Evolutionary conservation across 2,888 invertebrate species (phyloP).

Genomic region (Koerneria pararmatus): DNA sequence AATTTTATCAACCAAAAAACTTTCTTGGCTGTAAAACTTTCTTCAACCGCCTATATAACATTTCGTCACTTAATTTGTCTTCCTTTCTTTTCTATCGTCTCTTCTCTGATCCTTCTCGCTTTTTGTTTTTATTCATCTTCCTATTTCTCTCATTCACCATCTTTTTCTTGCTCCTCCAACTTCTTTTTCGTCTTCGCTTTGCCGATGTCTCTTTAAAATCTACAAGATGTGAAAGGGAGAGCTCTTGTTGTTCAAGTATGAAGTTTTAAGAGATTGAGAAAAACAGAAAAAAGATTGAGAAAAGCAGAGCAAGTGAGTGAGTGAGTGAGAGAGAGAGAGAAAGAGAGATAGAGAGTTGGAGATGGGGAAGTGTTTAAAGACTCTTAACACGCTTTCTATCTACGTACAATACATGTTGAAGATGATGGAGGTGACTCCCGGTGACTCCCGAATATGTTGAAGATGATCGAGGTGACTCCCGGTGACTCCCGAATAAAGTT

Average conservation of each 20-base stretch:
- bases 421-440: too few relatives aligned
- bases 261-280: constrained; percentile 67
- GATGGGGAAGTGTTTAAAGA: background rate
- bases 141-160: too few relatives aligned
- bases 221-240: constrained; percentile 92
- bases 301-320: background rate
- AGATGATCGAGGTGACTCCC: too few relatives aligned
- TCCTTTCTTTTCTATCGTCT: constrained; percentile 6
- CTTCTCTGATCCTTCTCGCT: background rate
- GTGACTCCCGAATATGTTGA: too few relatives aligned
- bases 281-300: background rate
- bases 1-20: too few relatives aligned
- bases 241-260: constrained; percentile 94
- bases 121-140: background rate
- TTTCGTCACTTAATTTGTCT: constrained; percentile 15
- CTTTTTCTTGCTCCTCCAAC: too few relatives aligned
- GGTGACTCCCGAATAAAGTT: too few relatives aligned
- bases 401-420: too few relatives aligned
- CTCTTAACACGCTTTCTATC: background rate
- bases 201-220: constrained; percentile 77
- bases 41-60: constrained; percentile 16
- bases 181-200: too few relatives aligned
- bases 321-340: background rate
- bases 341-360: background rate
- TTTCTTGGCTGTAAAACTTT: constrained; percentile 14